A percentile compares a stretch with the other conserved stretches of the same genome.
Evolutionary conservation across 2,797 vertebrate species (phyloP).

Genomic region (Lycodopsis pacificus): DNA sequence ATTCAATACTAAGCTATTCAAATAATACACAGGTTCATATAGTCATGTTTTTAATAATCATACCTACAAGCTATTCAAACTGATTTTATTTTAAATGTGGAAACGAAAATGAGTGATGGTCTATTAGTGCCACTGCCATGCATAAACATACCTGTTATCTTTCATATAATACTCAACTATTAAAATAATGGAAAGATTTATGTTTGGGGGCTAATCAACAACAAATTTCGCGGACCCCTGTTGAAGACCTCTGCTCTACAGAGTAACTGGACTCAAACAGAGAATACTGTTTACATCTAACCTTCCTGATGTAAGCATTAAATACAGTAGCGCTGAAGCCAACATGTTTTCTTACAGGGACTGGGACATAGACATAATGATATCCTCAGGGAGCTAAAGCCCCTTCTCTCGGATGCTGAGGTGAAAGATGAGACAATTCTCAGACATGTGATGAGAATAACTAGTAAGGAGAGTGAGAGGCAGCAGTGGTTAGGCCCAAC

Average conservation of each 20-base stretch:
- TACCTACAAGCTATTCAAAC: too few species aligned
- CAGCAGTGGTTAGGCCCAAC: background rate
- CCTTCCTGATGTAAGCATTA: background rate
- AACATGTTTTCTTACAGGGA: background rate
- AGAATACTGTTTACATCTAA: background rate
- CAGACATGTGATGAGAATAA: background rate
- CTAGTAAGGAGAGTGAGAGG: constrained; percentile 4
- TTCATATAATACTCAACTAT: too few species aligned
- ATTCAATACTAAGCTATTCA: too few species aligned
- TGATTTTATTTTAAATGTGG: too few species aligned
- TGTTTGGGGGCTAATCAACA: too few species aligned
- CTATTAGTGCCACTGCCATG: too few species aligned
- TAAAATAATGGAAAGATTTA: too few species aligned
- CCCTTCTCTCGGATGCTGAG: background rate
- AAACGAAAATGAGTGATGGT: too few species aligned
- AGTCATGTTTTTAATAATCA: too few species aligned
- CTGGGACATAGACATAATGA: background rate
- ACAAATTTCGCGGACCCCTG: too few species aligned
- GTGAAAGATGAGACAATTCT: constrained; percentile 7
- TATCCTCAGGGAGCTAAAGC: background rate
- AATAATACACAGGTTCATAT: too few species aligned
- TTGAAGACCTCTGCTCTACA: background rate
- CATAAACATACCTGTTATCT: too few species aligned
- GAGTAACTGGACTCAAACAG: background rate
- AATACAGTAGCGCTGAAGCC: background rate